Percentiles rank a stretch among this genome's conserved stretches.
Evolutionary conservation across 2,797 vertebrate genomes (phyloP).

Genomic region (Halcyon chelicuti): DNA sequence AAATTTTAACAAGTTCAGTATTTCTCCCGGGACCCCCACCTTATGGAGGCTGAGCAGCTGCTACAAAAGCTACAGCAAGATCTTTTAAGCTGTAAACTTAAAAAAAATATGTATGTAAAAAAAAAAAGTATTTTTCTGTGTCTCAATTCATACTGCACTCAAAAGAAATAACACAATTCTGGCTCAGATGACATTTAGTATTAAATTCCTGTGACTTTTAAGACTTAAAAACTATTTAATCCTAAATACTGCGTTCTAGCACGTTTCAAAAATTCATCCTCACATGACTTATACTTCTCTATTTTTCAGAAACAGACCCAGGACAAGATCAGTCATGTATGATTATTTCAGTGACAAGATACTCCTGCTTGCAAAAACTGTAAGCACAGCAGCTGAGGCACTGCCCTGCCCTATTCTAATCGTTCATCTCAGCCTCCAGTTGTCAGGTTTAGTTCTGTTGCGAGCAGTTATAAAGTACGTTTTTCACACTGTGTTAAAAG

Average conservation of each 20-base stretch:
- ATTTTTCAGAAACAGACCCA: background rate
- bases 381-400: background rate
- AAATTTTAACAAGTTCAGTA: background rate
- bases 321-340: slow-evolving; percentile 18
- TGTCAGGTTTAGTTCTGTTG: slow-evolving; percentile 26
- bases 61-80: background rate
- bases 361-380: slow-evolving; percentile 13
- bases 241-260: background rate
- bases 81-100: background rate
- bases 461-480: background rate
- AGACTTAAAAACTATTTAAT: background rate
- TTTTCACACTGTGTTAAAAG: slow-evolving; percentile 38
- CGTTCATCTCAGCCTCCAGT: slow-evolving; percentile 4
- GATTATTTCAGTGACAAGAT: slow-evolving; percentile 8
- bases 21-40: background rate
- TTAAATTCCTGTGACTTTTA: background rate
- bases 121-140: background rate
- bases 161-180: background rate
- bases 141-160: background rate
- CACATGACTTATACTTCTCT: background rate
- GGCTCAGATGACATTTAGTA: background rate
- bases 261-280: background rate
- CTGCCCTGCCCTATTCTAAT: slow-evolving; percentile 35
- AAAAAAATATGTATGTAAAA: background rate
- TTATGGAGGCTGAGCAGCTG: background rate